These are phyloP conservation scores for Scaptodrosophila latifasciaeformis DNA, from an alignment of 2,888 invertebrate species.

Conservation along the genomic window DNA sequence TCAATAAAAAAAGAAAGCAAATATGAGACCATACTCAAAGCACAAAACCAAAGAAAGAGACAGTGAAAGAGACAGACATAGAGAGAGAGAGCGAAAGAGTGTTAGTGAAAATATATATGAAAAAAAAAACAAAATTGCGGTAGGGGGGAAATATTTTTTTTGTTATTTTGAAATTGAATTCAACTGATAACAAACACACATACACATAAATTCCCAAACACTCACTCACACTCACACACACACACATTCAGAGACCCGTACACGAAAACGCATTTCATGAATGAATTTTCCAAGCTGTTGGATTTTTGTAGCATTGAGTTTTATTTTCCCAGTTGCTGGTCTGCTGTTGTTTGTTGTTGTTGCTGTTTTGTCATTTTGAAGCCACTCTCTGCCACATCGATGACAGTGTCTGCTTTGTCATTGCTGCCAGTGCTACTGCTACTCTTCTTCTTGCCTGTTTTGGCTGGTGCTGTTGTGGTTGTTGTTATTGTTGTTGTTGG, in stretches of 20 bases:
- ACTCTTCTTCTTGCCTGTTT: no score
- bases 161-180: neutral
- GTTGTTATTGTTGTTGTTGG: no score
- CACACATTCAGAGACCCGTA: neutral
- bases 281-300: conserved; percentile 27
- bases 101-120: neutral
- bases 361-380: neutral
- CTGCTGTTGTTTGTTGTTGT: neutral
- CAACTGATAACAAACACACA: conserved; percentile 1
- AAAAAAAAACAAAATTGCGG: conserved; percentile 10
- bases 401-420: neutral
- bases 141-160: no score
- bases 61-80: neutral
- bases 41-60: conserved; percentile 1
- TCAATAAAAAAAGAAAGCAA: no score
- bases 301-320: conserved; percentile 12
- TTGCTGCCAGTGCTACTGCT: neutral
- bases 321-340: neutral
- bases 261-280: conserved; percentile 19
- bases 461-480: neutral
- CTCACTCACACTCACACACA: neutral
- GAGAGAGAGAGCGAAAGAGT: neutral
- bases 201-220: neutral
- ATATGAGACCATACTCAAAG: neutral
- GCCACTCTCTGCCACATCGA: neutral